These are phyloP conservation scores for Babyrousa celebensis DNA, from an alignment of 2,797 vertebrate genomes.

Conservation along the genomic window DNA sequence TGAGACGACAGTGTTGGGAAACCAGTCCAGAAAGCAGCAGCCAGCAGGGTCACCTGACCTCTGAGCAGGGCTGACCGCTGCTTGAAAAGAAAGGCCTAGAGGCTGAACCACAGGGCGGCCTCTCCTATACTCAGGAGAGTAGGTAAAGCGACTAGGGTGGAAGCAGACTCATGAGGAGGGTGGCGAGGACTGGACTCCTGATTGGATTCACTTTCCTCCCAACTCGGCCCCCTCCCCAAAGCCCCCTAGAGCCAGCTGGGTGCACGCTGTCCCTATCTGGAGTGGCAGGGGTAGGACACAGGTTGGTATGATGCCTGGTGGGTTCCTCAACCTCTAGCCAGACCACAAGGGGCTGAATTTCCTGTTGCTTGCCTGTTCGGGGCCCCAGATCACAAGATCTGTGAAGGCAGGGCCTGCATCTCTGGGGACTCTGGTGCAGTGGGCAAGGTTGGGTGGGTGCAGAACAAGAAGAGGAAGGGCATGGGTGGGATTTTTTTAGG, in stretches of 20 bases:
- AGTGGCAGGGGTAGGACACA: background rate
- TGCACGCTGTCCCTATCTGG: rapidly evolving
- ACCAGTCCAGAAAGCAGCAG: background rate
- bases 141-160: background rate
- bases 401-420: background rate
- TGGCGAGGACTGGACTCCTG: background rate
- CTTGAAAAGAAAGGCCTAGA: background rate
- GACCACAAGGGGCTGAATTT: background rate
- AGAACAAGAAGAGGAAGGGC: background rate
- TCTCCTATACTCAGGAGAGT: background rate
- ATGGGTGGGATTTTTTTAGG: background rate
- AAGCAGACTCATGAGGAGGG: rapidly evolving
- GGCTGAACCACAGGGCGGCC: background rate
- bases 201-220: background rate
- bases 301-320: background rate
- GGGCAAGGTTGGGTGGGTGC: background rate
- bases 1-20: background rate
- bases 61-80: background rate
- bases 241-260: background rate
- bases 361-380: background rate
- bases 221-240: background rate
- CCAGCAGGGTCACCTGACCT: background rate
- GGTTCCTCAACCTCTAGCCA: background rate
- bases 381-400: background rate
- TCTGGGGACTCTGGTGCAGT: background rate